Conservation (phyloP, 2,113 vertebrate species). For the Cochlearius cochlearius region DNA sequence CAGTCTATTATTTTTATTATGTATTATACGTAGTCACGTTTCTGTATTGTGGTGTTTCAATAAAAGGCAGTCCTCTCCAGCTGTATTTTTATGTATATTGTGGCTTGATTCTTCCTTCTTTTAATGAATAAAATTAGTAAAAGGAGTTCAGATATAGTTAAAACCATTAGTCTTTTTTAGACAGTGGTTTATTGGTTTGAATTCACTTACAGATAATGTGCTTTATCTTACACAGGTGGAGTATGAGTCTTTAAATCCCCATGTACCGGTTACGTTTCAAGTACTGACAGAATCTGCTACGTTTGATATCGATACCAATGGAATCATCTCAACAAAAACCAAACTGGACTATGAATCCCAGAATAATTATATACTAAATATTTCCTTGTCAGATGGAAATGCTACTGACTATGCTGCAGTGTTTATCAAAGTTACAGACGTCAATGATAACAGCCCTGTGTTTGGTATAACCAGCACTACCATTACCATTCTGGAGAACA, state of each 20-base stretch:
- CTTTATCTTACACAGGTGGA: slow-evolving; percentile 53
- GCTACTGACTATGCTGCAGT: slow-evolving; percentile 50
- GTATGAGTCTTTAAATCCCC: slow-evolving; percentile 41
- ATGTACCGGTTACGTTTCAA: slow-evolving; percentile 6
- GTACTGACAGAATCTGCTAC: slow-evolving; percentile 53
- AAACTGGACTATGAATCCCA: slow-evolving; percentile 73
- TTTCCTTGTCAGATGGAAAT: slow-evolving; percentile 74
- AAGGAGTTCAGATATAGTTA: background rate
- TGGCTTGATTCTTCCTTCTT: background rate
- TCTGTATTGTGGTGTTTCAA: background rate
- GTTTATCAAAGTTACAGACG: slow-evolving; percentile 67
- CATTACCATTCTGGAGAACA: slow-evolving; percentile 27
- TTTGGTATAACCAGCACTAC: slow-evolving; percentile 34
- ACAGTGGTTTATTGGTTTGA: background rate
- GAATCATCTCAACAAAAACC: slow-evolving; percentile 59
- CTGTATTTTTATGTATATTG: background rate
- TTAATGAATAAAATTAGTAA: background rate
- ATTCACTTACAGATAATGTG: background rate
- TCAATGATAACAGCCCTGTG: slow-evolving; percentile 78
- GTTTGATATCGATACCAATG: slow-evolving; percentile 60
- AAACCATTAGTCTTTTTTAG: background rate
- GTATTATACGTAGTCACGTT: background rate
- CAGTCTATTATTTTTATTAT: background rate
- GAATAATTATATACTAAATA: slow-evolving; percentile 57
- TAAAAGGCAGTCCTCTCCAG: background rate